Evolutionary conservation across 2,888 invertebrate genomes (phyloP).

Genomic region (Helleia helle): DNA sequence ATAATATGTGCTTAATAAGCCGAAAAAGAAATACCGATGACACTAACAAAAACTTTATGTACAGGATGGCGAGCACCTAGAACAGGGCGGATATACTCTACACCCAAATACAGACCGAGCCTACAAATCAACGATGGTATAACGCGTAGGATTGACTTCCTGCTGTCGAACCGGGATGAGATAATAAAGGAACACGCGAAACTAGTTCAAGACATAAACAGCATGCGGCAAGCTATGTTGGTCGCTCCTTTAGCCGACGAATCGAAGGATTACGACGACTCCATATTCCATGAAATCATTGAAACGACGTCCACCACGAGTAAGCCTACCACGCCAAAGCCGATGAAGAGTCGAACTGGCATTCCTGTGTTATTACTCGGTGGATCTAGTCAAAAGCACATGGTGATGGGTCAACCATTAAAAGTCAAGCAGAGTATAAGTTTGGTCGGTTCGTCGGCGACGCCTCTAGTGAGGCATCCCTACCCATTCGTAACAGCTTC

Average conservation of each 20-base stretch:
- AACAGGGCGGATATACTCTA: conserved; percentile 18
- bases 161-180: conserved; percentile 34
- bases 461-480: conserved; percentile 49
- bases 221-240: conserved; percentile 48
- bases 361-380: conserved; percentile 50
- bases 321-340: conserved; percentile 23
- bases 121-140: conserved; percentile 13
- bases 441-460: conserved; percentile 49
- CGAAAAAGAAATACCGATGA: neutral
- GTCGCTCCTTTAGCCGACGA: conserved; percentile 46
- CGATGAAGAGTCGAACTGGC: conserved; percentile 25
- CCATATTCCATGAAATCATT: conserved; percentile 53
- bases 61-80: conserved; percentile 29
- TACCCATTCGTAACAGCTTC: conserved; percentile 53
- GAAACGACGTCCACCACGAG: conserved; percentile 41
- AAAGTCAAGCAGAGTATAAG: conserved; percentile 39
- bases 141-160: conserved; percentile 30
- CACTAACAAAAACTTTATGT: neutral
- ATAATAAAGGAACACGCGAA: conserved; percentile 61
- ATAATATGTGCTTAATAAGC: too few species aligned
- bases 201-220: conserved; percentile 61
- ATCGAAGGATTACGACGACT: conserved; percentile 53
- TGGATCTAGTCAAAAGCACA: conserved; percentile 41
- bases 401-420: conserved; percentile 38
- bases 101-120: conserved; percentile 23